phyloP scores from a whole-genome alignment of 92 coral and sea anemone species.

The Actinernus sp. region DNA sequence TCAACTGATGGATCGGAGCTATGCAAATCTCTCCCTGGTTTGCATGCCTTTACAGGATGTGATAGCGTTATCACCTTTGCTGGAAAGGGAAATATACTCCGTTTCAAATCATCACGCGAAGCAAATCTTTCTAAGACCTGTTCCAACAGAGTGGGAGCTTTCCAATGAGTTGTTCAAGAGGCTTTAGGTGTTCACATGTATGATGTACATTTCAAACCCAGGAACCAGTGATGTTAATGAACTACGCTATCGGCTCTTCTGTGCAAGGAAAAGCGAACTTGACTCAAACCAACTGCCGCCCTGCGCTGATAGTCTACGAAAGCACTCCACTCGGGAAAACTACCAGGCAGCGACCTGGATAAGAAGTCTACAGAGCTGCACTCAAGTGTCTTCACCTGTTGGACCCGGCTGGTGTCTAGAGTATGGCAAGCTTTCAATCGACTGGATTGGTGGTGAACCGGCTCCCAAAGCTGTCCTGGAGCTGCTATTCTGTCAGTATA shows the following conservation, averaged over 20 bases:
- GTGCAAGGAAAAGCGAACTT: conserved; percentile 32
- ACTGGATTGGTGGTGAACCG: too few species aligned
- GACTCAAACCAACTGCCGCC: too few species aligned
- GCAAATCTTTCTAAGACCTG: conserved; percentile 6
- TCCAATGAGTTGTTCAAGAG: conserved; percentile 13
- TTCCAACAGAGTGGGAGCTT: too few species aligned
- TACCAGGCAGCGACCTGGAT: conserved; percentile 45
- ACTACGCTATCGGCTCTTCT: conserved; percentile 40
- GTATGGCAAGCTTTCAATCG: conserved; percentile 14
- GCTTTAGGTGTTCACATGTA: conserved; percentile 41
- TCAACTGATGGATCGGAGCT: conserved; percentile 6
- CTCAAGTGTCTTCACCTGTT: conserved; percentile 37
- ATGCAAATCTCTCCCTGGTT: too few species aligned
- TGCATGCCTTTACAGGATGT: too few species aligned
- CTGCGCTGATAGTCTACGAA: conserved; percentile 23
- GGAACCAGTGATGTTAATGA: too few species aligned
- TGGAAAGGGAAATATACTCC: conserved; percentile 21
- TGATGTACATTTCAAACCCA: conserved; percentile 25
- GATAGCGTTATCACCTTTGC: too few species aligned
- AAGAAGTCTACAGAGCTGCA: conserved; percentile 32
- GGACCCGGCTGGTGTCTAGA: conserved; percentile 41
- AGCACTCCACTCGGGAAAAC: conserved; percentile 23
- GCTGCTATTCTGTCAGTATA: conserved; percentile 45
- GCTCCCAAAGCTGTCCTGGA: too few species aligned
- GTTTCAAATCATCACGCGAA: conserved; percentile 4